Conservation (phyloP, 2,888 invertebrate species). For the Opisthograptis luteolata region DNA sequence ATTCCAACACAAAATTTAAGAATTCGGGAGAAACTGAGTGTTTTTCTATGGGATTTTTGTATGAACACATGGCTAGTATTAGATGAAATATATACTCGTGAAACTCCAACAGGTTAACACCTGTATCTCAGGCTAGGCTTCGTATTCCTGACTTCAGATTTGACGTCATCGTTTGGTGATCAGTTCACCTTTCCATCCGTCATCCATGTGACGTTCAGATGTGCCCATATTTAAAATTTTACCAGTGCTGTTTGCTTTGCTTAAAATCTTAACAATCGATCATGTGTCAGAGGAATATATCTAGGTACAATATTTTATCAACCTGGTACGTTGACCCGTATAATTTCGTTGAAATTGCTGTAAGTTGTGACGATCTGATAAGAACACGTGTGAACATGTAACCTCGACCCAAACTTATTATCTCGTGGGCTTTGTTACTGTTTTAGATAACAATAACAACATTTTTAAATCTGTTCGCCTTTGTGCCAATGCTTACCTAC, state of each 20-base stretch:
- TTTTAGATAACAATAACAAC: conserved; percentile 42
- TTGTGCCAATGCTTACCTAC: too few relatives aligned
- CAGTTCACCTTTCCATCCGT: conserved; percentile 49
- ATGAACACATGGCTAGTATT: too few relatives aligned
- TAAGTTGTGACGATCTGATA: conserved; percentile 61
- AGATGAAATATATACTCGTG: too few relatives aligned
- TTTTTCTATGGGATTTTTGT: too few relatives aligned
- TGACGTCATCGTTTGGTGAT: conserved; percentile 22
- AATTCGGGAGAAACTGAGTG: too few relatives aligned
- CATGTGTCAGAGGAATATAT: conserved; percentile 72
- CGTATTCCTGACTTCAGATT: conserved; percentile 1
- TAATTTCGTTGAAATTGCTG: conserved; percentile 56
- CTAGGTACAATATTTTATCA: conserved; percentile 68
- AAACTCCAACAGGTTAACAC: not conserved
- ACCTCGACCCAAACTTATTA: conserved; percentile 55
- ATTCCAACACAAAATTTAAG: too few relatives aligned
- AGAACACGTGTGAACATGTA: conserved; percentile 46
- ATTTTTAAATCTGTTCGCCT: conserved; percentile 21
- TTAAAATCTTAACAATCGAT: conserved; percentile 77
- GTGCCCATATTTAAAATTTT: conserved; percentile 65
- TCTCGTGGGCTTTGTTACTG: conserved; percentile 69
- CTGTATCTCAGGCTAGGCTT: not conserved
- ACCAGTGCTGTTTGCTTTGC: conserved; percentile 68
- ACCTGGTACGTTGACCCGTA: conserved; percentile 73
- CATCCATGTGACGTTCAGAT: conserved; percentile 64